Evolutionary conservation across 30 jellyfish, hydroid and myxozoan species (phyloP).

Genomic region (Rhopilema esculentum): DNA sequence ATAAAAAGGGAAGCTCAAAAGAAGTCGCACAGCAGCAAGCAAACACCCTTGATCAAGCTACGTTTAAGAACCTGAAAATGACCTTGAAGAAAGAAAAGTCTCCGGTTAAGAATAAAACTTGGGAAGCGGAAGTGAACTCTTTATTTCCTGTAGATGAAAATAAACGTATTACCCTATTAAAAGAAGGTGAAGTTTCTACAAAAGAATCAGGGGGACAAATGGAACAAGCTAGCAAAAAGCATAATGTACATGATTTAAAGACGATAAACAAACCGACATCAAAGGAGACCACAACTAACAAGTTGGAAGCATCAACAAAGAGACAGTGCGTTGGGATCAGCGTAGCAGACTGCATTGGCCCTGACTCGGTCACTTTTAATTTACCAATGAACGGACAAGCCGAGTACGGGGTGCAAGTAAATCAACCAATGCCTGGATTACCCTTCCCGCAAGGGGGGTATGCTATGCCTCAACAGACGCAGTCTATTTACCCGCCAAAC

Average conservation of each 20-base stretch:
- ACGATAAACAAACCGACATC: conserved; percentile 30
- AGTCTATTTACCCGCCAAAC: conserved; percentile 26
- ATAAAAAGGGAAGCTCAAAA: neutral
- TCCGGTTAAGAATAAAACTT: conserved; percentile 50
- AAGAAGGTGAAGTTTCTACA: neutral
- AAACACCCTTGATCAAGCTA: conserved; percentile 9
- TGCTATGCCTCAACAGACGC: conserved; percentile 4
- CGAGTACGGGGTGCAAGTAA: conserved; percentile 51
- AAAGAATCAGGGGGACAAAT: neutral
- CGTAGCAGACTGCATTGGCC: conserved; percentile 50
- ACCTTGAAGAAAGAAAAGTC: conserved; percentile 13
- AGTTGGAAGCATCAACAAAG: conserved; percentile 41
- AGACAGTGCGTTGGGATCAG: conserved; percentile 60
- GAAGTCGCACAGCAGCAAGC: neutral
- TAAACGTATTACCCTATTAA: neutral
- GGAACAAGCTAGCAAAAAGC: conserved; percentile 19
- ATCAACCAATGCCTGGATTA: conserved; percentile 8
- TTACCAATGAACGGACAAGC: conserved; percentile 47
- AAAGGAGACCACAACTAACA: conserved; percentile 57
- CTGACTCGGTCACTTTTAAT: conserved; percentile 61
- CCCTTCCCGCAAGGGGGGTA: conserved; percentile 22
- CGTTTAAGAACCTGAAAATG: conserved; percentile 37
- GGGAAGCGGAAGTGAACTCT: conserved; percentile 74
- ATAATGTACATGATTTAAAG: neutral
- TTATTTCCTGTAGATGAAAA: conserved; percentile 46